Base-by-base conservation (phyloP, 2,797 vertebrate genomes). In the Rhabdophis nuchalis region DNA sequence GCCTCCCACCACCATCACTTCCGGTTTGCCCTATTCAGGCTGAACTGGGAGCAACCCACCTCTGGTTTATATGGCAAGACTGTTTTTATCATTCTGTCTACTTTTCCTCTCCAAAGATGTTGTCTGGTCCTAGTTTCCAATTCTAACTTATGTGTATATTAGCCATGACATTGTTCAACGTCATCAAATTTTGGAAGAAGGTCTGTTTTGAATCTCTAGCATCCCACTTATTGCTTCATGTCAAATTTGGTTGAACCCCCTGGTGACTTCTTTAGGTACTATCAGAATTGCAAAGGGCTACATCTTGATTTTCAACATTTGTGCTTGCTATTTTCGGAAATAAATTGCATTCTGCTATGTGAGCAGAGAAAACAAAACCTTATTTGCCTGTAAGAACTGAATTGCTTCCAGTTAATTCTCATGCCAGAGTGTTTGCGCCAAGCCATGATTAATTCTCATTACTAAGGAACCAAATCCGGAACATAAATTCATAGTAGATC, bases 261-360 rank as follows among this genome's bases (percentile, higher is more conserved):
- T 60, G 9, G 3, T 11, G 58, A 60, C 25, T 60, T 60, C 25
- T 60, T 60, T 27, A 60, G 58, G 58, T 3, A 27, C 9, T 60
- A 60, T 27, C 58, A 27, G 25, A 60, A 60, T 60, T 60, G 18
- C 86, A 16, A 88, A 89, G 77, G 20, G 36, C 53, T 82, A 87
- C 16, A 88, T 57, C 10, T 82, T 2, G 11, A 13, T 41, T 56
- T 16, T 52, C 12, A 57, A 88, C 29, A 6, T 91, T 91, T 1
- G 64, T 54, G 27, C 27, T 91, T 94, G 58, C 57, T 77, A 2
- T 91, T 56, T 18, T 95, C 57, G 56, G 91, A 92, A 56, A 36
- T 32, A 72, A 41, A 29, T 86, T 25, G 1, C 41, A 3, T 0
- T 1, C 14, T 93, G 72, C 58, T 94, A 46, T 2, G 53, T 25